Evolutionary conservation across 1,140 invertebrate species (phyloP).

Genomic region (Bombus confusus): DNA sequence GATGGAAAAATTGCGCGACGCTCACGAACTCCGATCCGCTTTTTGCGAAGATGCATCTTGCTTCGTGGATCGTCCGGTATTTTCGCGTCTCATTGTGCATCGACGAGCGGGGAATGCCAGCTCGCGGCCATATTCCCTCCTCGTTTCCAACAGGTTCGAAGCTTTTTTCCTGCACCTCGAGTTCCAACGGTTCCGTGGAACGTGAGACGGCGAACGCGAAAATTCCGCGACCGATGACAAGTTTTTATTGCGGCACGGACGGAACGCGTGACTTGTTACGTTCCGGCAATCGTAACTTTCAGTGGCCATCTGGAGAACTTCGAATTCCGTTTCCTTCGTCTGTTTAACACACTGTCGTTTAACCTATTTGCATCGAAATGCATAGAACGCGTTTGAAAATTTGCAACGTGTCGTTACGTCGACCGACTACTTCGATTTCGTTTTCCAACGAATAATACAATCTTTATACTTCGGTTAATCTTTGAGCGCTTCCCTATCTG

Average conservation of each 20-base stretch:
- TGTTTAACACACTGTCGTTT: too few species aligned
- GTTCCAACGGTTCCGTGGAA: constrained; percentile 1
- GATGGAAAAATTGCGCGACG: neutral
- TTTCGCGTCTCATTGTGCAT: constrained; percentile 28
- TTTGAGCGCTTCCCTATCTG: too few species aligned
- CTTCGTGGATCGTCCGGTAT: constrained; percentile 16
- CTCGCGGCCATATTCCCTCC: neutral
- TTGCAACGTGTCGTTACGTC: too few species aligned
- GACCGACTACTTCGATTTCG: too few species aligned
- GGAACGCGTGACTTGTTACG: neutral
- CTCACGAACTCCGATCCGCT: neutral
- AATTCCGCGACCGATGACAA: constrained; percentile 1
- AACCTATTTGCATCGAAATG: too few species aligned
- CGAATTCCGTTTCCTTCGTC: too few species aligned
- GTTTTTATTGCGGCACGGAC: constrained; percentile 8
- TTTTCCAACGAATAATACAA: too few species aligned
- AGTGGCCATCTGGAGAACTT: neutral
- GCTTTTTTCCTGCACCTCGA: neutral
- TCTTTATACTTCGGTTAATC: too few species aligned
- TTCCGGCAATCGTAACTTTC: constrained; percentile 23
- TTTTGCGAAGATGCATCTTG: neutral
- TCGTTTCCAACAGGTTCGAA: constrained; percentile 16
- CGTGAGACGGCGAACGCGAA: neutral
- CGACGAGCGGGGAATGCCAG: constrained; percentile 5
- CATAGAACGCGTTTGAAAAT: too few species aligned